phyloP scores from a whole-genome alignment of 2,888 invertebrate species.

The Agrochola lota region DNA sequence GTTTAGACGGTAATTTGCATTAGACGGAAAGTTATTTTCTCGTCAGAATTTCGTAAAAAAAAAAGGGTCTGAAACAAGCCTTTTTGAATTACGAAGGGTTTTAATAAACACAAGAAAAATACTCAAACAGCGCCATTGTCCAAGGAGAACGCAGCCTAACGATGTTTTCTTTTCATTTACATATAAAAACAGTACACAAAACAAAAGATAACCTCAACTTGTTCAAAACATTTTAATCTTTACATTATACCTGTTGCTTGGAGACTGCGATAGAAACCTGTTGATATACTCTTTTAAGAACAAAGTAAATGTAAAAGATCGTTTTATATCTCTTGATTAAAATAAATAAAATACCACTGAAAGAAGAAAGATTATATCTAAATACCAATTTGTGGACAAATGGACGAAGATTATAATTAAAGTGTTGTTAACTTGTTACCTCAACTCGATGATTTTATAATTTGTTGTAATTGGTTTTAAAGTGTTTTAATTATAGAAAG shows the following conservation, averaged over 20 bases:
- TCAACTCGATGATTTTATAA: too few relatives aligned
- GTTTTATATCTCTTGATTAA: conserved; percentile 10
- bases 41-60: neutral
- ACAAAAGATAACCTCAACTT: conserved; percentile 4
- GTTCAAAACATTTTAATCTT: conserved; percentile 3
- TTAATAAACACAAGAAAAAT: neutral
- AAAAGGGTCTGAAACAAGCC: too few relatives aligned
- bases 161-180: neutral
- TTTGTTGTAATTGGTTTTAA: too few relatives aligned
- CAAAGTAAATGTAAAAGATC: neutral
- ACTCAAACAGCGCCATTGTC: neutral
- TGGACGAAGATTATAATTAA: too few relatives aligned
- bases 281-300: conserved; percentile 23
- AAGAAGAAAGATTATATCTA: neutral
- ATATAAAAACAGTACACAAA: neutral
- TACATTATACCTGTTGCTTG: conserved; percentile 34
- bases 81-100: neutral
- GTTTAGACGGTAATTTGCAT: neutral
- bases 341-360: neutral
- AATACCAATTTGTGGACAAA: neutral
- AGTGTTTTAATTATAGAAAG: too few relatives aligned
- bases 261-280: conserved; percentile 16
- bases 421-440: too few relatives aligned
- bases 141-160: neutral
- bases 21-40: neutral